Percentiles rank a stretch among this genome's conserved stretches.
phyloP scores from a whole-genome alignment of 2,888 invertebrate genomes.

The Lepidonotus clava region DNA sequence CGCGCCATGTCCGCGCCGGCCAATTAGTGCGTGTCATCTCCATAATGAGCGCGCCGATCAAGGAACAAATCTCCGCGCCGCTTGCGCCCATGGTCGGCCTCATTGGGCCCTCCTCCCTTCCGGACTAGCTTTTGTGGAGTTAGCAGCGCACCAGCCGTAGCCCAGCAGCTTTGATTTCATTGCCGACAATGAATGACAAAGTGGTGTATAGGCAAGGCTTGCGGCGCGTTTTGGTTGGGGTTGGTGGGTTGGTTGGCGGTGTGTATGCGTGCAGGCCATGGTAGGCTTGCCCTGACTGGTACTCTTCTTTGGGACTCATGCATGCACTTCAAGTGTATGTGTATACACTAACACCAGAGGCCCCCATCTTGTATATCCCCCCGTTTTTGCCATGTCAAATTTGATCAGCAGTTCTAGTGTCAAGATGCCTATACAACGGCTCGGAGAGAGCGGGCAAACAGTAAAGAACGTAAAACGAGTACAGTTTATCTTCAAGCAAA shows the following conservation, averaged over 20 bases:
- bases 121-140: neutral
- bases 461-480: conserved; percentile 4
- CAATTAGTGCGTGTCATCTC: conserved; percentile 11
- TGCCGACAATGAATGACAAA: neutral
- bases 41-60: neutral
- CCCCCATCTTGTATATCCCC: too few relatives aligned
- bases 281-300: too few relatives aligned
- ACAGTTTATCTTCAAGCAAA: neutral
- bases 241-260: too few relatives aligned
- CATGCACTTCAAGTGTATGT: too few relatives aligned
- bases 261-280: too few relatives aligned
- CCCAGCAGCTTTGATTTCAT: neutral
- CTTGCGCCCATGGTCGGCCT: neutral
- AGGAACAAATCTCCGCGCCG: neutral
- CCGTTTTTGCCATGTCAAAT: conserved; percentile 39
- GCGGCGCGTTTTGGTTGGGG: too few relatives aligned
- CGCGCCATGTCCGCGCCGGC: neutral
- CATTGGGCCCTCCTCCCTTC: neutral
- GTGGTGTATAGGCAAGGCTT: neutral
- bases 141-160: neutral
- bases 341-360: too few relatives aligned
- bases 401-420: conserved; percentile 39
- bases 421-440: conserved; percentile 24
- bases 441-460: neutral
- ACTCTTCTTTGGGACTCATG: too few relatives aligned